phyloP scores from a whole-genome alignment of 37 sponge, comb jelly and placozoan species.

The Cliona cf. orientalis region DNA sequence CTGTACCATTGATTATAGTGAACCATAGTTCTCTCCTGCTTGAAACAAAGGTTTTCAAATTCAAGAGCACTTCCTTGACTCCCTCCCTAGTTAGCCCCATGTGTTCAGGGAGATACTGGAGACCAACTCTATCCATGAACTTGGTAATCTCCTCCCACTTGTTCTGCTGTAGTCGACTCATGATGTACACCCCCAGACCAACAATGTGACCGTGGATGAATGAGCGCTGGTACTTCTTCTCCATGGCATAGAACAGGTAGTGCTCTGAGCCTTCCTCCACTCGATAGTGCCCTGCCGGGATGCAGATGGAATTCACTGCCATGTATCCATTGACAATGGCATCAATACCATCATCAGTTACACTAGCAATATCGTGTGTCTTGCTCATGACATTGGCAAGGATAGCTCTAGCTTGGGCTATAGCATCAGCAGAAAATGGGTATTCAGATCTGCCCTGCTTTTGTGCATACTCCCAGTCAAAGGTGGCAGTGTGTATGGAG shows the following conservation, averaged over 20 bases:
- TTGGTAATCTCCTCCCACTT: not conserved
- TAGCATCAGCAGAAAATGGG: no score
- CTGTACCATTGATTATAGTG: no score
- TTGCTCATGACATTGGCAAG: not conserved
- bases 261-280: slow-evolving; percentile 30
- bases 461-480: no score
- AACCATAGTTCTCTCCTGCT: no score
- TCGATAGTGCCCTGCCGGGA: slow-evolving; percentile 25
- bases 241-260: slow-evolving; percentile 25
- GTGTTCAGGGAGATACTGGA: slow-evolving; percentile 5
- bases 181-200: slow-evolving; percentile 23
- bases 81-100: not conserved
- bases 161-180: slow-evolving; percentile 23
- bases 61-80: not conserved
- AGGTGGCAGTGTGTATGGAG: no score
- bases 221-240: not conserved
- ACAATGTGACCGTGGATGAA: slow-evolving; percentile 35
- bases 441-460: no score
- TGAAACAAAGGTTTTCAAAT: not conserved
- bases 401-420: no score
- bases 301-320: slow-evolving; percentile 16
- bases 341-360: slow-evolving; percentile 10
- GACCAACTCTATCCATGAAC: slow-evolving; percentile 16
- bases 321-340: slow-evolving; percentile 12
- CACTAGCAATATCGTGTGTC: not conserved